phyloP scores from a whole-genome alignment of 2,113 vertebrate species.

The Microcebus murinus region DNA sequence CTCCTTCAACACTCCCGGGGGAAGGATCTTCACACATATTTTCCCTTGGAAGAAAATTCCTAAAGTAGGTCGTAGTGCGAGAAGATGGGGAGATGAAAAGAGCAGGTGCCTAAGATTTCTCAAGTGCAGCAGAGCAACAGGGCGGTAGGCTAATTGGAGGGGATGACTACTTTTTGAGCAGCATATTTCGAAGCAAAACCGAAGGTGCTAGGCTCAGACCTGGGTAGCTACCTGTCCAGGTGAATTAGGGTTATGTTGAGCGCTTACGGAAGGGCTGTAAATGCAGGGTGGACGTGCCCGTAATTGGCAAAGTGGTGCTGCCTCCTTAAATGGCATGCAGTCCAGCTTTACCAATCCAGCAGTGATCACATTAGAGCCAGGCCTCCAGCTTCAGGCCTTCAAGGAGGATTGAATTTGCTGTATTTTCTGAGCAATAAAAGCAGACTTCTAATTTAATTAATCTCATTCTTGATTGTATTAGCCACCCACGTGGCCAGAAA shows the following conservation, averaged over 20 bases:
- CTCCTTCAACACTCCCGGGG: not conserved
- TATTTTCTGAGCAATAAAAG: conserved; percentile 72
- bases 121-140: not conserved
- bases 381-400: conserved; percentile 80
- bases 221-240: not conserved
- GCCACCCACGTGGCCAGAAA: conserved; percentile 77
- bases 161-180: not conserved
- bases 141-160: not conserved
- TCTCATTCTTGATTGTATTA: conserved; percentile 77
- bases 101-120: not conserved
- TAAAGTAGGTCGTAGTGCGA: not conserved
- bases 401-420: conserved; percentile 78
- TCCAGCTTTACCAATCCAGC: not conserved
- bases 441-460: conserved; percentile 84
- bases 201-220: not conserved
- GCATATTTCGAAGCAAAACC: not conserved
- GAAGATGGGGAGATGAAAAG: not conserved
- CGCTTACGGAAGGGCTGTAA: conserved; percentile 51
- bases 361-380: conserved; percentile 77
- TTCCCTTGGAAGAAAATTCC: not conserved
- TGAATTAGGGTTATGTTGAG: not conserved
- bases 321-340: conserved; percentile 42
- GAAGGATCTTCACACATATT: not conserved
- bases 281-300: conserved; percentile 40
- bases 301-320: conserved; percentile 57